Conservation (phyloP, 2,113 vertebrate genomes). For the Leiothrix lutea region DNA sequence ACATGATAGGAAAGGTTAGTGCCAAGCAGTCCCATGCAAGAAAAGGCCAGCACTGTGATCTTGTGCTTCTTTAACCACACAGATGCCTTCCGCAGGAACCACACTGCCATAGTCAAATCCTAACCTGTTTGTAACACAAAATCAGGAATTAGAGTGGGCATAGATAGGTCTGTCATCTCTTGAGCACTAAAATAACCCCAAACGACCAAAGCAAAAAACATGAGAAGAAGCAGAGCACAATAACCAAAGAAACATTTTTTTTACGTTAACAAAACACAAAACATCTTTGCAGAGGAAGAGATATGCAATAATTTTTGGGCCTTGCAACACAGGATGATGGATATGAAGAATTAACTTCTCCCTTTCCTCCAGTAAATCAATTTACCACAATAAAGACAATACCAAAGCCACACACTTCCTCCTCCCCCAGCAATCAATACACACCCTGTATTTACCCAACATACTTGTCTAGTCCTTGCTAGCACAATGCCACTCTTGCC, state of each 20-base stretch:
- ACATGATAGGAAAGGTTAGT: conserved; percentile 83
- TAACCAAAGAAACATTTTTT: not conserved
- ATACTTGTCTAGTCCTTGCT: not conserved
- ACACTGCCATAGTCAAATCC: conserved; percentile 74
- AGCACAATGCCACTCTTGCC: not conserved
- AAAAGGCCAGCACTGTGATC: conserved; percentile 73
- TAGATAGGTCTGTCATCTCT: not conserved
- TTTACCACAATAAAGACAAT: not conserved
- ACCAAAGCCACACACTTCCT: not conserved
- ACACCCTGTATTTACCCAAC: not conserved
- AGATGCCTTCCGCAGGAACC: conserved; percentile 68
- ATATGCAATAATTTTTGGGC: not conserved
- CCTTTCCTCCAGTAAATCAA: not conserved
- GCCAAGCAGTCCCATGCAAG: conserved; percentile 84
- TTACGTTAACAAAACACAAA: not conserved
- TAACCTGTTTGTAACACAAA: conserved; percentile 44
- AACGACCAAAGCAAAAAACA: not conserved
- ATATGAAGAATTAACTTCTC: not conserved
- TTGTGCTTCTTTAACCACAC: conserved; percentile 82
- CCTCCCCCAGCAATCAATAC: not conserved
- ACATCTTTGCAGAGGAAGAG: not conserved
- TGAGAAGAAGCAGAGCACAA: not conserved
- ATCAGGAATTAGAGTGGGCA: conserved; percentile 25
- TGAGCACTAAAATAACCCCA: not conserved
- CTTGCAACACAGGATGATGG: not conserved